Evolutionary conservation across 2,888 invertebrate species (phyloP).

Genomic region (Pycnomerus fuliginosus): DNA sequence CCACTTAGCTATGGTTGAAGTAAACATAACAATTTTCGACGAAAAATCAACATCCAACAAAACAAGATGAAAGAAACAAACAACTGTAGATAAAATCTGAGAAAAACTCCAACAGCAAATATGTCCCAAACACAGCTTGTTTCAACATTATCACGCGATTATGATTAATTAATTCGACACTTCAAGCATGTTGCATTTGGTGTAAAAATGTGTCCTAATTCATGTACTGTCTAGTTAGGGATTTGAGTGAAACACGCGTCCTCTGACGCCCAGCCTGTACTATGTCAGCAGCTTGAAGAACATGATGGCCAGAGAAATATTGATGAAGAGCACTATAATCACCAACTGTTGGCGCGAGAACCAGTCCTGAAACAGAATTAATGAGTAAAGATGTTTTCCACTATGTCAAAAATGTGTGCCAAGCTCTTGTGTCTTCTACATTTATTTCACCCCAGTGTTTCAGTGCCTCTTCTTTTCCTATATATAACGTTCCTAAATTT

Average conservation of each 20-base stretch:
- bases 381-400: too few species aligned
- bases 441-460: too few species aligned
- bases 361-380: constrained; percentile 85
- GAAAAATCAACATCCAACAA: constrained; percentile 20
- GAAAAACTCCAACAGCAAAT: constrained; percentile 51
- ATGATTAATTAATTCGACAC: constrained; percentile 32
- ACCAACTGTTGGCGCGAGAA: constrained; percentile 94
- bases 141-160: constrained; percentile 35
- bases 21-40: constrained; percentile 10
- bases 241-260: constrained; percentile 28
- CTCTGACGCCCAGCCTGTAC: constrained; percentile 59
- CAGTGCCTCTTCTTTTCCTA: too few species aligned
- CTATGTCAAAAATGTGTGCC: too few species aligned
- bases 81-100: constrained; percentile 47
- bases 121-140: constrained; percentile 46
- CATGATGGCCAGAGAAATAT: constrained; percentile 92
- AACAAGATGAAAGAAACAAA: constrained; percentile 40
- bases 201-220: constrained; percentile 38
- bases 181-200: too few species aligned
- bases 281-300: constrained; percentile 95
- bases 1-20: constrained; percentile 7
- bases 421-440: too few species aligned
- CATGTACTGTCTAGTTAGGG: constrained; percentile 21
- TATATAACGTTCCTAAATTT: too few species aligned
- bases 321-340: constrained; percentile 89